Conservation (phyloP, 2,888 invertebrate species). For the Steromphala cineraria region DNA sequence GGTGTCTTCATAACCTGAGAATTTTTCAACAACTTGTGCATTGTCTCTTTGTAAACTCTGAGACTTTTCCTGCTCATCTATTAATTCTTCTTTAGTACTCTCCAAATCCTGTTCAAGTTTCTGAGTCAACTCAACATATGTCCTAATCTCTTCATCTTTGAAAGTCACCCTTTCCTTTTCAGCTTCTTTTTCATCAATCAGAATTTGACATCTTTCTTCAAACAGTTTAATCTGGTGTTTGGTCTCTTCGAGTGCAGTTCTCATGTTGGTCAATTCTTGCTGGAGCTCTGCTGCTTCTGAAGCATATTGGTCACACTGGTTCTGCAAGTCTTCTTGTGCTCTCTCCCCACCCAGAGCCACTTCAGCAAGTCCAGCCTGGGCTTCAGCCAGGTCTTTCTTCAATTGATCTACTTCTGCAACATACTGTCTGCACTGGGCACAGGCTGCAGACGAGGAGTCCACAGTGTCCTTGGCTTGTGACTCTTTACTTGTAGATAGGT, state of each 20-base stretch:
- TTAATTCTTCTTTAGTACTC: not conserved
- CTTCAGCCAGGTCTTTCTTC: not conserved
- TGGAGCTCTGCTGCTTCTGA: not conserved
- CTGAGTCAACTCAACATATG: too few relatives aligned
- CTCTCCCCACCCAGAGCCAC: constrained; percentile 3
- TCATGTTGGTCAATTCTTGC: not conserved
- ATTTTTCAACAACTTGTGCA: not conserved
- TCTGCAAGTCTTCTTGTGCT: not conserved
- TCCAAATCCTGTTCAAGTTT: not conserved
- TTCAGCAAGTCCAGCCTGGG: not conserved
- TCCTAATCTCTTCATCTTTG: too few relatives aligned
- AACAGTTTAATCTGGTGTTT: too few relatives aligned
- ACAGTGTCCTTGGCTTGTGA: not conserved
- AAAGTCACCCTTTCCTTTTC: too few relatives aligned
- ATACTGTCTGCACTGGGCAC: not conserved
- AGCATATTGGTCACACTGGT: not conserved
- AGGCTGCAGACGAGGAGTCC: too few relatives aligned
- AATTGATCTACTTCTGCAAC: not conserved
- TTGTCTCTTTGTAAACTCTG: not conserved
- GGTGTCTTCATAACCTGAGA: not conserved
- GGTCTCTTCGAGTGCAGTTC: too few relatives aligned
- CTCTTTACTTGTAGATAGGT: not conserved
- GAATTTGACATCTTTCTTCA: too few relatives aligned
- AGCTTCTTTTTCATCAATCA: too few relatives aligned
- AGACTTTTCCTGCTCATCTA: not conserved